Conservation (phyloP, 2,888 invertebrate species). For the Ischnus inquisitorius region DNA sequence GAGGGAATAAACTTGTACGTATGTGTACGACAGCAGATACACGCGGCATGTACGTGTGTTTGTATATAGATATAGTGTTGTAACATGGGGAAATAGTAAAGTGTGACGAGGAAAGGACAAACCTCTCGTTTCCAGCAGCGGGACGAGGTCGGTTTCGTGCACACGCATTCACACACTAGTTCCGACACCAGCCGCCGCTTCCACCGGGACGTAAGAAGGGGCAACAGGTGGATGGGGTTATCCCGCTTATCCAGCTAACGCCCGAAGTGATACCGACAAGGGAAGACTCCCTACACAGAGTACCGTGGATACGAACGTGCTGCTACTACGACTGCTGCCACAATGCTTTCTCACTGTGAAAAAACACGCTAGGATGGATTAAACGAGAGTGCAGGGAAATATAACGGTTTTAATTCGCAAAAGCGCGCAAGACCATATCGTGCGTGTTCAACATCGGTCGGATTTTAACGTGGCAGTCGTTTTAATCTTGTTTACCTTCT, state of each 20-base stretch:
- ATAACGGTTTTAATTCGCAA: background rate
- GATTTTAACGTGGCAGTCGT: no score
- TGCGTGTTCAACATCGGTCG: no score
- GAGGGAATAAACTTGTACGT: slow-evolving; percentile 9
- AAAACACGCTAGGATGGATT: background rate
- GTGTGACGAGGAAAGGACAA: slow-evolving; percentile 42
- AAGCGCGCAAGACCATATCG: background rate
- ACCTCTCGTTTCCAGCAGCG: slow-evolving; percentile 44
- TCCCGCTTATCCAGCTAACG: slow-evolving; percentile 84
- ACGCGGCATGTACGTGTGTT: background rate
- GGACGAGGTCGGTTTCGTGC: slow-evolving; percentile 48
- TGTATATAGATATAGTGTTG: background rate
- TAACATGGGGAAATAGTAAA: background rate
- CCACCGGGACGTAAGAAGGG: slow-evolving; percentile 80
- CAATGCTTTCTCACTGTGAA: background rate
- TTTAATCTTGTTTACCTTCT: no score
- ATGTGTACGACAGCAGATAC: background rate
- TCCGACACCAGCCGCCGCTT: slow-evolving; percentile 49
- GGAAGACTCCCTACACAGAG: slow-evolving; percentile 73
- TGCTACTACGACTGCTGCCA: slow-evolving; percentile 27
- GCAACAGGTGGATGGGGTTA: slow-evolving; percentile 85
- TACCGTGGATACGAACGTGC: background rate
- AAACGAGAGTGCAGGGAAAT: background rate
- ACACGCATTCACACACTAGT: slow-evolving; percentile 4
- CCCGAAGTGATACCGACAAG: slow-evolving; percentile 82